A percentile compares a stretch with the other conserved stretches of the same genome.
These are phyloP conservation scores for Quadriops clusia DNA, from an alignment of 2,888 invertebrate species.

Conservation along the genomic window DNA sequence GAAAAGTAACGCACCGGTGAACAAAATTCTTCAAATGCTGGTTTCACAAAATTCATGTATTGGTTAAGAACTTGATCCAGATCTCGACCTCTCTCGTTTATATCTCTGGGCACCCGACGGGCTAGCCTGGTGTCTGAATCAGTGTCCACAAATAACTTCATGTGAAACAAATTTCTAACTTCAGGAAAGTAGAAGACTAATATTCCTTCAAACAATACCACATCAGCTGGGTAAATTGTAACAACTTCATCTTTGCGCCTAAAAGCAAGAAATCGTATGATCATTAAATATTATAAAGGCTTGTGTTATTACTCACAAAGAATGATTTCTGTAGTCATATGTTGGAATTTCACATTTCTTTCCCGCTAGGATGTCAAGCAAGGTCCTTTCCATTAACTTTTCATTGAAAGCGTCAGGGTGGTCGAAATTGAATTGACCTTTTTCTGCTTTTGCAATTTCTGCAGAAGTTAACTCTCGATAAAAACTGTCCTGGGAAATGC, in stretches of 20 bases:
- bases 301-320: slow-evolving; percentile 57
- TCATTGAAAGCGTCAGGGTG: slow-evolving; percentile 97
- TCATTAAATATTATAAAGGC: too few species aligned
- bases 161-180: slow-evolving; percentile 89
- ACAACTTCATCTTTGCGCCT: slow-evolving; percentile 54
- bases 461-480: slow-evolving; percentile 74
- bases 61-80: slow-evolving; percentile 90
- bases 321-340: slow-evolving; percentile 88
- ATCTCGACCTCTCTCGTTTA: slow-evolving; percentile 86
- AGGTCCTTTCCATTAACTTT: slow-evolving; percentile 64
- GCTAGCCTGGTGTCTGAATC: slow-evolving; percentile 96
- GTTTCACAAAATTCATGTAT: slow-evolving; percentile 96
- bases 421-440: slow-evolving; percentile 95
- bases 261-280: slow-evolving; percentile 16
- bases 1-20: slow-evolving; percentile 63
- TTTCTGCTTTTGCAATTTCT: slow-evolving; percentile 72
- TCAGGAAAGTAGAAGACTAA: slow-evolving; percentile 95
- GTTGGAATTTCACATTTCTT: slow-evolving; percentile 81
- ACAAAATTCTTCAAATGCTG: slow-evolving; percentile 99
- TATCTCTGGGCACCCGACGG: slow-evolving; percentile 92
- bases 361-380: slow-evolving; percentile 74
- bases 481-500: slow-evolving; percentile 95
- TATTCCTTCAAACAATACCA: slow-evolving; percentile 95
- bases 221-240: slow-evolving; percentile 89
- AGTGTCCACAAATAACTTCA: slow-evolving; percentile 98